phyloP scores from a whole-genome alignment of 2,888 invertebrate species.

The Drosophila infuscata region DNA sequence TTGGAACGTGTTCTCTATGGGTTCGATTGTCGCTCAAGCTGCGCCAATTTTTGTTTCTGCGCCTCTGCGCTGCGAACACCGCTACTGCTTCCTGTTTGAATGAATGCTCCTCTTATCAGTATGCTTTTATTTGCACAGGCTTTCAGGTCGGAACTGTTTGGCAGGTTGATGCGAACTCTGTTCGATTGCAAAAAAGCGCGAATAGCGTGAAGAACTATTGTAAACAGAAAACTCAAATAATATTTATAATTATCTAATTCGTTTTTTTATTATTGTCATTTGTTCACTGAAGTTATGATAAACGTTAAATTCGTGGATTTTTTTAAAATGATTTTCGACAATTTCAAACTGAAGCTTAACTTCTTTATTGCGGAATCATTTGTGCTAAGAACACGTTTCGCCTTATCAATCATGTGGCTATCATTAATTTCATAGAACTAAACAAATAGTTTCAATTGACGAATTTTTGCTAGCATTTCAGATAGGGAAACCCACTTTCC shows the following conservation, averaged over 20 bases:
- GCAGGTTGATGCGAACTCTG: constrained; percentile 7
- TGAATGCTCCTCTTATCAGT: constrained; percentile 58
- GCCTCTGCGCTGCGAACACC: constrained; percentile 10
- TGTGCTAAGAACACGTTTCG: not conserved
- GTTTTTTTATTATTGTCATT: not conserved
- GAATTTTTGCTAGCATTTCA: constrained; percentile 3
- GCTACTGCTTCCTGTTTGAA: constrained; percentile 64
- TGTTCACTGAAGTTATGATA: not conserved
- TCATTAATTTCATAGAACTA: not conserved
- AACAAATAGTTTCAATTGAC: not conserved
- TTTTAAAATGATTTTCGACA: not conserved
- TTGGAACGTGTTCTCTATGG: constrained; percentile 59
- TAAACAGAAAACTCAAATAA: not conserved
- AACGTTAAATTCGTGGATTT: not conserved
- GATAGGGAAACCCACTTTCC: constrained; percentile 42
- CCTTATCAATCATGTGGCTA: constrained; percentile 1
- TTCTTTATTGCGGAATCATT: not conserved
- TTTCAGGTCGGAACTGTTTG: constrained; percentile 36
- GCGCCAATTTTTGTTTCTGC: constrained; percentile 16
- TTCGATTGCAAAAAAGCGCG: not conserved
- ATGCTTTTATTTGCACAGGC: constrained; percentile 28
- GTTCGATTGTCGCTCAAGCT: constrained; percentile 44
- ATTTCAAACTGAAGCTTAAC: too few species aligned
- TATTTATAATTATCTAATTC: not conserved
- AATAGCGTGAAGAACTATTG: not conserved